Base-by-base conservation (phyloP, 2,888 invertebrate species). In the Tridacna crocea region DNA sequence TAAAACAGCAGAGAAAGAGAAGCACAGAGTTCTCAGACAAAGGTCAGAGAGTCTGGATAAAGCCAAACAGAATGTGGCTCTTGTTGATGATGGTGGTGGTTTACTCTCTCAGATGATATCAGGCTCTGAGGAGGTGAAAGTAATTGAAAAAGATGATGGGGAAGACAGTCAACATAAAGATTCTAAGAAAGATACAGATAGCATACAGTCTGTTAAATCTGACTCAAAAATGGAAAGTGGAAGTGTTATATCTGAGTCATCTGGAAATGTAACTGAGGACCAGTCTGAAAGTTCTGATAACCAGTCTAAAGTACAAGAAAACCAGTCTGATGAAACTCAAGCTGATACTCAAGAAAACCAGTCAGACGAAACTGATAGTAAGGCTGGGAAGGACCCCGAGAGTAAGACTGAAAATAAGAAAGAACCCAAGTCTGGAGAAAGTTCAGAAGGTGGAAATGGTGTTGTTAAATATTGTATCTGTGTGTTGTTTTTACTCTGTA, bases 71-170 rank as follows among this genome's bases (percentile, higher is more conserved):
- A 79, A 72, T 47, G 77, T 75, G 27, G 72, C 77, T 26, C n/a
- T 77, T 15, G 22, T 65, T 26, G 77, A 82, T 60, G 70, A 73
- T 19, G 72, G 60, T 72, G 88, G 84, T 26, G 85, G 89, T 61
- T 76, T 87, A 68, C 81, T 88, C n/a, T 75, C 87, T 26, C 84
- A 87, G n/a, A 87, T 88, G 87, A 82, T 80, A 26, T 70, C 81
- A 75, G 84, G 81, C 0, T 61, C 72, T 22, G 76, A 77, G 10
- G 75, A 79, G 72, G 81, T 46, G 19, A 63, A 75, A 61, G 47
- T 76, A 48, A 17, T 65, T 66, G 73, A 78, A 55, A 78, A 51
- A 66, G 61, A 61, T 26, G 22, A 10, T 22, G 61, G 6, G 12
- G n/a, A 15, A 19, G 55, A 19, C 19, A 19, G 55, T 10, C 17